Evolutionary conservation across 1,140 invertebrate genomes (phyloP).

Genomic region (Pachypeltis micranthus): DNA sequence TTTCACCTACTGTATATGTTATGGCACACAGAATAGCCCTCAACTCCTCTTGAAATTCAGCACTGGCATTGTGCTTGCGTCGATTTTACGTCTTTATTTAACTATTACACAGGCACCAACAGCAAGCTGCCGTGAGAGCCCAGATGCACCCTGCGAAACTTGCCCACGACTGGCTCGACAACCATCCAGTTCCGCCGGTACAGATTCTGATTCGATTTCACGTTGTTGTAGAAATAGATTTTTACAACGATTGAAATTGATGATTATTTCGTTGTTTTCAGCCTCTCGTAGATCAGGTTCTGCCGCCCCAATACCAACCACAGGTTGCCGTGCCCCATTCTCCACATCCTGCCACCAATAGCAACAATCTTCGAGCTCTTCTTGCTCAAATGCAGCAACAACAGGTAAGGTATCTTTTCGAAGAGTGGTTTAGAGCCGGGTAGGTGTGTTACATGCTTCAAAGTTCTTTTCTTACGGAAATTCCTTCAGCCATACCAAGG

Average conservation of each 20-base stretch:
- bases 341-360: conserved; percentile 18
- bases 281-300: conserved; percentile 31
- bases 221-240: neutral
- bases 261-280: conserved; percentile 3
- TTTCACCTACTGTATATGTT: too few relatives aligned
- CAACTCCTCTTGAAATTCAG: too few relatives aligned
- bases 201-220: neutral
- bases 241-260: too few relatives aligned
- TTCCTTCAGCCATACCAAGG: too few relatives aligned
- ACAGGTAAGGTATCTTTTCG: too few relatives aligned
- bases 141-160: neutral
- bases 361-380: conserved; percentile 20
- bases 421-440: too few relatives aligned
- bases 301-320: conserved; percentile 26
- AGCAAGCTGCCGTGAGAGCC: neutral
- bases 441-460: too few relatives aligned
- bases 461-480: too few relatives aligned
- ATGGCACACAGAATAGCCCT: too few relatives aligned
- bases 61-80: too few relatives aligned
- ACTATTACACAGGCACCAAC: too few relatives aligned
- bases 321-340: conserved; percentile 20
- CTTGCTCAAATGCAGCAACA: conserved; percentile 24
- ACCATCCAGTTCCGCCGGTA: neutral
- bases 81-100: too few relatives aligned
- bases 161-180: neutral